Percentiles rank a stretch among this genome's conserved stretches.
Conservation (phyloP, 2,113 vertebrate species). For the Paramisgurnus dabryanus region DNA sequence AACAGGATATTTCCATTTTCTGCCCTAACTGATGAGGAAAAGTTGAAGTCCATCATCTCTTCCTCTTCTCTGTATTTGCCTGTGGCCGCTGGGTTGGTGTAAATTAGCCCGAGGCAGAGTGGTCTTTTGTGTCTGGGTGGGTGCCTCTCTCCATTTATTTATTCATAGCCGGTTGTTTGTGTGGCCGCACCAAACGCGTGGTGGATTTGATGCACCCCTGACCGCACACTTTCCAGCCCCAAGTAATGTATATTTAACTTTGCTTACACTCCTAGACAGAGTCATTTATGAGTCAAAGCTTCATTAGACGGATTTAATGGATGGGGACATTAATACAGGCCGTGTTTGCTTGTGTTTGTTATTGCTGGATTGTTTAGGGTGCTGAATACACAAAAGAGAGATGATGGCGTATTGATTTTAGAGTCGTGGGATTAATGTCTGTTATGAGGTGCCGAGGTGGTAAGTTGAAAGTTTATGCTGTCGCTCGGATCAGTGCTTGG, state of each 20-base stretch:
- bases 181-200: slow-evolving; percentile 38
- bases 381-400: slow-evolving; percentile 45
- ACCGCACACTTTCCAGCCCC: slow-evolving; percentile 27
- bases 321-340: slow-evolving; percentile 42
- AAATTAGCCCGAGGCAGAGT: slow-evolving; percentile 68
- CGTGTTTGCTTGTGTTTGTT: slow-evolving; percentile 18
- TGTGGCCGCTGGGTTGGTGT: slow-evolving; percentile 60
- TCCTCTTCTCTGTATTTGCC: neutral
- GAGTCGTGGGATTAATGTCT: slow-evolving; percentile 32
- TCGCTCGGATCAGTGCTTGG: slow-evolving; percentile 12
- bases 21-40: slow-evolving; percentile 68
- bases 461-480: slow-evolving; percentile 37
- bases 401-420: slow-evolving; percentile 42
- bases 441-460: slow-evolving; percentile 41
- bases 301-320: slow-evolving; percentile 55
- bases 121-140: slow-evolving; percentile 40
- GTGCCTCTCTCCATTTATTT: slow-evolving; percentile 51
- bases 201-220: slow-evolving; percentile 2
- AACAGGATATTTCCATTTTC: slow-evolving; percentile 43
- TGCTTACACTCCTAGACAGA: slow-evolving; percentile 37
- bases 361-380: slow-evolving; percentile 43
- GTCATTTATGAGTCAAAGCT: slow-evolving; percentile 58
- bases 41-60: slow-evolving; percentile 54
- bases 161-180: slow-evolving; percentile 63
- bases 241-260: slow-evolving; percentile 56